Conservation (phyloP, 2,113 vertebrate genomes). For the Ovibos moschatus region DNA sequence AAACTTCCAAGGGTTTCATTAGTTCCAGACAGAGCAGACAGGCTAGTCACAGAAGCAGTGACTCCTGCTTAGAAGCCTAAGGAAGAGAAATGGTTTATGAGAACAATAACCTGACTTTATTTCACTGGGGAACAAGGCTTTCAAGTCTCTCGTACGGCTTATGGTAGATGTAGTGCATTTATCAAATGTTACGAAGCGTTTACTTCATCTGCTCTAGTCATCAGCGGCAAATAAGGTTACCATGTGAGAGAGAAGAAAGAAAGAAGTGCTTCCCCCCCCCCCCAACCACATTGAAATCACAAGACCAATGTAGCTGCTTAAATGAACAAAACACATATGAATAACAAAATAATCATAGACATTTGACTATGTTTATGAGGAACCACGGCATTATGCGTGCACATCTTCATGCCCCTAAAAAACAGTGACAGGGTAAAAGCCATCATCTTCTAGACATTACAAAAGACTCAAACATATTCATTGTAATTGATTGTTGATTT, state of each 20-base stretch:
- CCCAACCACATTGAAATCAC: conserved; percentile 38
- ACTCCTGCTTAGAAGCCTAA: not conserved
- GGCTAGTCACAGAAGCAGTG: not conserved
- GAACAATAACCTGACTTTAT: conserved; percentile 55
- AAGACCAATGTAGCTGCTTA: conserved; percentile 33
- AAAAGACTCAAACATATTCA: not conserved
- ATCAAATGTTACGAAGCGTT: conserved; percentile 32
- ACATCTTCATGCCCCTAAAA: not conserved
- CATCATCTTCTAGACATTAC: not conserved
- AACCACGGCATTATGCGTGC: not conserved
- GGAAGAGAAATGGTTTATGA: not conserved
- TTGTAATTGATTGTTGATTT: not conserved
- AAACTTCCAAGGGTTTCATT: not conserved
- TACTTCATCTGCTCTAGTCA: conserved; percentile 53
- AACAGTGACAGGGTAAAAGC: not conserved
- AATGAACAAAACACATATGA: conserved; percentile 34
- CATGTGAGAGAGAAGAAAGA: conserved; percentile 47
- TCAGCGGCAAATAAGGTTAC: conserved; percentile 51
- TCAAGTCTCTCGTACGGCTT: conserved; percentile 25
- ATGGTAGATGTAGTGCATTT: conserved; percentile 17
- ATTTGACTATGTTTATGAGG: not conserved
- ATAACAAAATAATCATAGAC: conserved; percentile 20
- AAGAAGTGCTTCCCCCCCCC: not conserved
- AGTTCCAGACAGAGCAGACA: not conserved
- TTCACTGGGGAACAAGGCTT: conserved; percentile 21